A percentile compares a stretch with the other conserved stretches of the same genome.
Evolutionary conservation across 2,797 vertebrate genomes (phyloP).

Genomic region (Morus bassanus): DNA sequence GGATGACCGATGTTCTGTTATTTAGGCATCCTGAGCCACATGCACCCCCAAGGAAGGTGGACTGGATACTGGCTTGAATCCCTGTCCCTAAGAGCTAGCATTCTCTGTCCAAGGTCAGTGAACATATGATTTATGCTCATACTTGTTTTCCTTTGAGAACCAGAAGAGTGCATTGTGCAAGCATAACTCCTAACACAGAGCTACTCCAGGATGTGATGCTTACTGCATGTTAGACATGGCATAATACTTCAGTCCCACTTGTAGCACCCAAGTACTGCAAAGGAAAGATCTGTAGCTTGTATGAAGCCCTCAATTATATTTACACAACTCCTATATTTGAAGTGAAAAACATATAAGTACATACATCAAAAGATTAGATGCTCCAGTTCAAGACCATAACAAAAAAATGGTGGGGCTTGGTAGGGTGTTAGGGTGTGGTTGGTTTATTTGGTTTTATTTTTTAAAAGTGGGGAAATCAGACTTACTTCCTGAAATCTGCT

Average conservation of each 20-base stretch:
- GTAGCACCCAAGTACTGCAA: not conserved
- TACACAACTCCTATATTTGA: not conserved
- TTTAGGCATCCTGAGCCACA: not conserved
- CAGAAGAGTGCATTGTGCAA: not conserved
- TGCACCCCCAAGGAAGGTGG: not conserved
- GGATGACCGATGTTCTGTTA: not conserved
- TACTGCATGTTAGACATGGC: not conserved
- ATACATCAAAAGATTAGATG: not conserved
- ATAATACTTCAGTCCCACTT: not conserved
- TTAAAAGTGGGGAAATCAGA: not conserved
- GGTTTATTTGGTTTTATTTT: not conserved
- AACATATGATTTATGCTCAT: not conserved
- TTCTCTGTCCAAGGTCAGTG: not conserved
- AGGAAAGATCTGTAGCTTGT: not conserved
- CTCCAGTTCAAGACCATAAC: not conserved
- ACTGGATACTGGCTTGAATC: not conserved
- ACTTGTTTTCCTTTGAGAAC: not conserved
- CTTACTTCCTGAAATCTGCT: slow-evolving; percentile 93
- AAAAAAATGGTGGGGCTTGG: not conserved
- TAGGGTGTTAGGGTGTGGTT: not conserved
- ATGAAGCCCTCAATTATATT: not conserved
- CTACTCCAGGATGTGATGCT: not conserved
- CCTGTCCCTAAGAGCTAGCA: not conserved
- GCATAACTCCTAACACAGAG: not conserved
- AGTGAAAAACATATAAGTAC: not conserved